Evolutionary conservation across 2,113 vertebrate species (phyloP).

Genomic region (Ameiurus melas): DNA sequence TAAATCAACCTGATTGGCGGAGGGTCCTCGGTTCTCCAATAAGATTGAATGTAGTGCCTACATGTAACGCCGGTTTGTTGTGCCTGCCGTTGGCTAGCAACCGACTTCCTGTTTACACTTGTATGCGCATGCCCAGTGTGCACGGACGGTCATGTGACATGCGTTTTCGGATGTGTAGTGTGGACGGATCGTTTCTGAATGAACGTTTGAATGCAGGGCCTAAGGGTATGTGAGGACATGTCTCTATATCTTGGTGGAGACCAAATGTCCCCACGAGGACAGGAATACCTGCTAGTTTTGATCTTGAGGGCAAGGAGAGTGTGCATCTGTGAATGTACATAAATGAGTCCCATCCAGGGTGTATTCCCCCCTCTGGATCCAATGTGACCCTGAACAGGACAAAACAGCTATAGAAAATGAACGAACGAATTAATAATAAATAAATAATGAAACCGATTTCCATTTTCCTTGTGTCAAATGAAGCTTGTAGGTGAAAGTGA

Average conservation of each 20-base stretch:
- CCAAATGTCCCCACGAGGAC: background rate
- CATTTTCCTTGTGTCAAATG: constrained; percentile 11
- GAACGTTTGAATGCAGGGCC: too few relatives aligned
- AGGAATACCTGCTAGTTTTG: background rate
- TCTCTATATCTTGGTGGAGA: background rate
- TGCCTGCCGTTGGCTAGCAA: too few relatives aligned
- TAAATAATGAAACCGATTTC: background rate
- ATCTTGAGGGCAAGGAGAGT: background rate
- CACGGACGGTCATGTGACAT: too few relatives aligned
- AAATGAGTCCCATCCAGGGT: background rate
- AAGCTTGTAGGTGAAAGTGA: constrained; percentile 24
- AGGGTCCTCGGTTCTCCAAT: too few relatives aligned
- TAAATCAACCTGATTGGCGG: too few relatives aligned
- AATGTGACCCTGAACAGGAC: too few relatives aligned
- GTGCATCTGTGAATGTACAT: background rate
- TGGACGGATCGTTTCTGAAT: too few relatives aligned
- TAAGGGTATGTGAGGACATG: background rate
- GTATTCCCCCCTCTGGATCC: background rate
- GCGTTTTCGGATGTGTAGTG: too few relatives aligned
- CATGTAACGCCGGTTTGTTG: too few relatives aligned
- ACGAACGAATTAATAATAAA: background rate
- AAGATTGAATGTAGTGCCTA: too few relatives aligned
- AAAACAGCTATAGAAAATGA: background rate
- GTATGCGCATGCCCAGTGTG: too few relatives aligned
- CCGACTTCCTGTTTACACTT: too few relatives aligned